phyloP scores from a whole-genome alignment of 2,797 vertebrate genomes.

The Cynodonichthys magdalenae region DNA sequence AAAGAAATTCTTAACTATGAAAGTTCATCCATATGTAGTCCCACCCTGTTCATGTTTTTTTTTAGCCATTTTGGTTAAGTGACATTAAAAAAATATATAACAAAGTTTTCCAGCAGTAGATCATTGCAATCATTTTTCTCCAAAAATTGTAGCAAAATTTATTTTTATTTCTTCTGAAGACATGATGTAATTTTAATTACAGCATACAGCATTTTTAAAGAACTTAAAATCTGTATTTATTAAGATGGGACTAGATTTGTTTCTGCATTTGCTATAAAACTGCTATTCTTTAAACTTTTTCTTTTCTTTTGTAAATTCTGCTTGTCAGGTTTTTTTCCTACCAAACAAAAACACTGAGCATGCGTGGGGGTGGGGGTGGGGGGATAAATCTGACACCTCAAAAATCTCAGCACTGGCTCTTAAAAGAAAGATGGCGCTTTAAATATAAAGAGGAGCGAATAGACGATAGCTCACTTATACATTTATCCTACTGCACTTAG shows the following conservation, averaged over 20 bases:
- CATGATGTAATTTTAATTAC: constrained; percentile 2
- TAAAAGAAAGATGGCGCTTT: constrained; percentile 61
- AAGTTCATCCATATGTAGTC: constrained; percentile 24
- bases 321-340: constrained; percentile 56
- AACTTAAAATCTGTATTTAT: neutral
- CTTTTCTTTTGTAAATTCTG: constrained; percentile 66
- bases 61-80: constrained; percentile 24
- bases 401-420: constrained; percentile 40
- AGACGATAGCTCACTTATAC: constrained; percentile 50
- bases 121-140: neutral
- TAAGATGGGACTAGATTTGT: neutral
- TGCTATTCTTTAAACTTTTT: constrained; percentile 31
- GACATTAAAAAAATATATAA: constrained; percentile 13
- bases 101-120: constrained; percentile 4
- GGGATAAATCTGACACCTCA: constrained; percentile 60
- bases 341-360: constrained; percentile 48
- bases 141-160: neutral
- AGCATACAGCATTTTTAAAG: neutral
- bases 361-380: constrained; percentile 47
- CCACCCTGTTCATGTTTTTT: constrained; percentile 19
- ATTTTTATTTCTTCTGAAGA: constrained; percentile 15
- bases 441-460: constrained; percentile 61
- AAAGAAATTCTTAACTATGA: constrained; percentile 61
- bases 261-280: constrained; percentile 52
- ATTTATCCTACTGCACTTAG: constrained; percentile 80